A percentile compares a stretch with the other conserved stretches of the same genome.
Evolutionary conservation across 2,113 vertebrate genomes (phyloP).

Genomic region (Bambusicola thoracicus): DNA sequence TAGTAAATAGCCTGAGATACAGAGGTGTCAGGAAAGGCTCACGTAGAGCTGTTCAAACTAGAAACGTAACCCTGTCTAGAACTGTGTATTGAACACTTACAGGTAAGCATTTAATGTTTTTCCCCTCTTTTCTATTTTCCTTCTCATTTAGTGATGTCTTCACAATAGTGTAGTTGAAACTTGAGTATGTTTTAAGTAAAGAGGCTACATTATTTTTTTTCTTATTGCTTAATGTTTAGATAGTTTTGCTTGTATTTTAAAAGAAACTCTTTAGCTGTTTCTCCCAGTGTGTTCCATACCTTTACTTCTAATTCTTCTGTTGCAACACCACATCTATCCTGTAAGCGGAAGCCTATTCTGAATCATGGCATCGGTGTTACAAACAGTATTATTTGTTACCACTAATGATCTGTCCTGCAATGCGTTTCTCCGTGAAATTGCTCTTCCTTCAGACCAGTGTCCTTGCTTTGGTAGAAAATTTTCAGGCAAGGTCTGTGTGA

Average conservation of each 20-base stretch:
- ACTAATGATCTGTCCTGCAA: neutral
- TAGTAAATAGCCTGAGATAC: neutral
- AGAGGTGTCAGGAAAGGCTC: neutral
- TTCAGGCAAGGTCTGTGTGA: neutral
- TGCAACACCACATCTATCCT: neutral
- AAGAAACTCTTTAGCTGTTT: neutral
- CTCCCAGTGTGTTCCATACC: neutral
- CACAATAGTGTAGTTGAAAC: neutral
- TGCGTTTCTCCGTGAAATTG: neutral
- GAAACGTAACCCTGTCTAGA: slow-evolving; percentile 33
- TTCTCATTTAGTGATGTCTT: neutral
- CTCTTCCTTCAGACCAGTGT: neutral
- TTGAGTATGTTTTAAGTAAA: neutral
- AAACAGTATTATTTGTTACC: neutral
- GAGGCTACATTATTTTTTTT: neutral
- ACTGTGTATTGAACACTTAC: slow-evolving; percentile 2
- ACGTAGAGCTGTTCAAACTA: neutral
- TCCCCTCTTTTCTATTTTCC: neutral
- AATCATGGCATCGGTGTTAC: neutral
- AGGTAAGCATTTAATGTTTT: slow-evolving; percentile 68
- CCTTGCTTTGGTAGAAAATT: neutral
- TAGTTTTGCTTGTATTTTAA: neutral
- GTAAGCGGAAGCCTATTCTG: neutral
- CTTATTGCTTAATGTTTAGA: neutral
- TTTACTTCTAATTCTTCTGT: neutral